Evolutionary conservation across 1,140 invertebrate genomes (phyloP), one percentile per base, ranked within the genome.

Genomic region (Bombus superbus): DNA sequence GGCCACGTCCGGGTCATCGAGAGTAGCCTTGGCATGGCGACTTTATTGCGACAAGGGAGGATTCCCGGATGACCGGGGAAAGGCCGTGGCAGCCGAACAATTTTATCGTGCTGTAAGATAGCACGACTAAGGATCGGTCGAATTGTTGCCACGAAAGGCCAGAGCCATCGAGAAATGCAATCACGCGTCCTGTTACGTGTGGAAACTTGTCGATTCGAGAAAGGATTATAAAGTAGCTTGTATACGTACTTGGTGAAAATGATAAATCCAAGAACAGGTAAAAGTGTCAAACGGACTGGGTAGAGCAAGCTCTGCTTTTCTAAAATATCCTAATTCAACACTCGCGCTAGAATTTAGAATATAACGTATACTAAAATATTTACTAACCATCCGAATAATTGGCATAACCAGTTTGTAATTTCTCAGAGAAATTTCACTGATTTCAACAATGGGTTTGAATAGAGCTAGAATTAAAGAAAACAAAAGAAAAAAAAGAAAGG

Each of bases 1-100:
- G 71, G n/a, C 53, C 10, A 47, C n/a, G 83, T 90, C 88, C 89
- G 86, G 89, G 88, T 90, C 89, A 89, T 72, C 62, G 81, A 40
- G 66, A 87, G 32, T 47, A 74, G n/a, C 88, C 88, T 89, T 88
- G 88, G 79, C 80, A 59, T 1, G 75, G 64, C 47, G 85, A 88
- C 88, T 89, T 90, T 81, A 88, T 81, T 75, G 86, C 53, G 69
- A 42, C 38, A 76, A 69, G 73, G 69, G 68, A 47, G 72, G 47
- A 88, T 82, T 74, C 53, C 44, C 68, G 81, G 38, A 47, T 25
- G 28, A 42, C 32, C 8, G 32, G 18, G 32, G 8, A 89, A 89
- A 89, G 35, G 75, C 66, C 15, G 32, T 38, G 85, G 85, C 66
- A 87, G 88, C 62, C 89, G 40, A 90, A 89, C 88, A 87, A 90